Evolutionary conservation across 37 sponge, comb jelly and placozoan species (phyloP).

Genomic region (Geodia barretti): DNA sequence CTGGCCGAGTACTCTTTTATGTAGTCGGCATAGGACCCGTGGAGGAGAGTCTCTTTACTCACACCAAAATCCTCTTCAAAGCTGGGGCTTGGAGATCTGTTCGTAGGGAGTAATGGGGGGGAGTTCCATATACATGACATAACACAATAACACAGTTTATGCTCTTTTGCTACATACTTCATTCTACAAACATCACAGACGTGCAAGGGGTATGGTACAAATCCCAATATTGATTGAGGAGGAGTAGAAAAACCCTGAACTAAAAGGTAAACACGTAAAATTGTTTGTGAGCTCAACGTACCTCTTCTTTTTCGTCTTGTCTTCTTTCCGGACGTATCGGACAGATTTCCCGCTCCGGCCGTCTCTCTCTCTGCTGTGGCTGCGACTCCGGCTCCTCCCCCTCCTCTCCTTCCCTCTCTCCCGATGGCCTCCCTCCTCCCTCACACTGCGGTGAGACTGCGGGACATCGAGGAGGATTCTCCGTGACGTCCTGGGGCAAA

Average conservation of each 20-base stretch:
- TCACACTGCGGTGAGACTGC: not conserved
- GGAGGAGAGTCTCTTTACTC: constrained; percentile 62
- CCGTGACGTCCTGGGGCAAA: not conserved
- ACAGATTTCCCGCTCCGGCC: constrained; percentile 2
- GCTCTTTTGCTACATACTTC: too few species aligned
- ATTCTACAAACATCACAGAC: too few species aligned
- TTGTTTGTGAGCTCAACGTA: too few species aligned
- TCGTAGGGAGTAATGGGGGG: constrained; percentile 1
- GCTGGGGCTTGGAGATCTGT: constrained; percentile 17
- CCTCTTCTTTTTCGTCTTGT: constrained; percentile 22
- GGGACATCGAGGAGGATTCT: not conserved
- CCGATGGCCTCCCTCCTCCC: constrained; percentile 3
- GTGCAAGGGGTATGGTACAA: too few species aligned
- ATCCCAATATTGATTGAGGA: too few species aligned
- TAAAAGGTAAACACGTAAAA: too few species aligned
- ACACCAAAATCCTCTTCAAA: constrained; percentile 76
- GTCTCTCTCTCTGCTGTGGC: too few species aligned
- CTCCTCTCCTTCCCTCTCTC: constrained; percentile 23
- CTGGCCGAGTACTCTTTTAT: constrained; percentile 69
- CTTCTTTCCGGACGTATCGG: constrained; percentile 10
- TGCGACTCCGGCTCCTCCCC: constrained; percentile 15
- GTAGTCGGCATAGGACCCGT: constrained; percentile 85
- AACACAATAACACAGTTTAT: too few species aligned
- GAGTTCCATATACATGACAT: too few species aligned
- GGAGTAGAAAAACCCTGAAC: too few species aligned